phyloP scores from a whole-genome alignment of 2,797 vertebrate genomes.

The Phoeniculus purpureus region DNA sequence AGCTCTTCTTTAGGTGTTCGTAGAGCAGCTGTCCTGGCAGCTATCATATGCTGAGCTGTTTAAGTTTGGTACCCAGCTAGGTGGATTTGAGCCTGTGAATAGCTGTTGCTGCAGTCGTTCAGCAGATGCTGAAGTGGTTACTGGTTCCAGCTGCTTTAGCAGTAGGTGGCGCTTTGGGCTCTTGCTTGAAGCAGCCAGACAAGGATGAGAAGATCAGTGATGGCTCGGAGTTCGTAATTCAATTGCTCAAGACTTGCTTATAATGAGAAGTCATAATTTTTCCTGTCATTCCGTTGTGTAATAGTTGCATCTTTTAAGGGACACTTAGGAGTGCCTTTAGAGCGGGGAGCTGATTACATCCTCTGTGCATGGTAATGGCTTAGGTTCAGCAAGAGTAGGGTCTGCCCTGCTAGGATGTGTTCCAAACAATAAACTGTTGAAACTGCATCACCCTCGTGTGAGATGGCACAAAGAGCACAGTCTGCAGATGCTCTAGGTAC shows the following conservation, averaged over 20 bases:
- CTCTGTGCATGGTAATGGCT: not conserved
- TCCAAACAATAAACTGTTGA: too few species aligned
- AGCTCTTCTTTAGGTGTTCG: not conserved
- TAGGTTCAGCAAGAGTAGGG: not conserved
- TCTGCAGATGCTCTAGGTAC: too few species aligned
- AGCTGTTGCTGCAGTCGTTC: not conserved
- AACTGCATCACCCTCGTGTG: too few species aligned
- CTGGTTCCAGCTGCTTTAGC: not conserved
- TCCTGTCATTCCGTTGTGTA: conserved; percentile 42
- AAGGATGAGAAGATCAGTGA: not conserved
- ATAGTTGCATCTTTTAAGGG: conserved; percentile 43
- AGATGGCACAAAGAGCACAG: too few species aligned
- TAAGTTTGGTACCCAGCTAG: not conserved
- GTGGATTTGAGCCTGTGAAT: not conserved
- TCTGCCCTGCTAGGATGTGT: too few species aligned
- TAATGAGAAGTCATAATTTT: conserved; percentile 25
- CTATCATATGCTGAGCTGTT: not conserved
- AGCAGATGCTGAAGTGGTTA: not conserved
- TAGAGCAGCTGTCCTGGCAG: not conserved
- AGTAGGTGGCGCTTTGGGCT: conserved; percentile 57
- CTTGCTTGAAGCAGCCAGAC: not conserved
- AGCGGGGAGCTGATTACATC: conserved; percentile 53
- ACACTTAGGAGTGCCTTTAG: conserved; percentile 49
- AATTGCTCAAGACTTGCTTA: conserved; percentile 28
- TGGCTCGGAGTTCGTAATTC: not conserved